A percentile compares a stretch with the other conserved stretches of the same genome.
Evolutionary conservation across 2,113 vertebrate genomes (phyloP).

Genomic region (Madoqua kirkii): DNA sequence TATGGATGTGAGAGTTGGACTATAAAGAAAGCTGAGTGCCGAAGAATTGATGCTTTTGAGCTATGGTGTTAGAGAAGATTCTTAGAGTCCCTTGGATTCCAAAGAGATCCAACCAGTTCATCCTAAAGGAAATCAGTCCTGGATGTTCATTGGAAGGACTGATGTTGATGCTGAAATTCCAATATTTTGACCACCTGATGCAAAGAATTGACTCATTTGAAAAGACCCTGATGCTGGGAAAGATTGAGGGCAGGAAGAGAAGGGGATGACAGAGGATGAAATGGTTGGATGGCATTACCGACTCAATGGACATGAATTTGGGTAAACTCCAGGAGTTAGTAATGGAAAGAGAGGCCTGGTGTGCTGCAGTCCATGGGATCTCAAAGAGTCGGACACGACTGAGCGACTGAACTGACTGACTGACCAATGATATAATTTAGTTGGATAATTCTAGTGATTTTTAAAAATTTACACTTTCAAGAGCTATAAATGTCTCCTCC

Average conservation of each 20-base stretch:
- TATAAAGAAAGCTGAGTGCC: fast-evolving
- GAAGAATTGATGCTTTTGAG: neutral
- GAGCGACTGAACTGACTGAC: neutral
- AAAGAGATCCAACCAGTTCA: neutral
- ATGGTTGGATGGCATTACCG: neutral
- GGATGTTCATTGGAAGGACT: neutral
- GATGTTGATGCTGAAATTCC: neutral
- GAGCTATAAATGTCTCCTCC: neutral
- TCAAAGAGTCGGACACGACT: fast-evolving
- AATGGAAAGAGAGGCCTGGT: neutral
- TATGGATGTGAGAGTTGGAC: neutral
- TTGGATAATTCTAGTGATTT: neutral
- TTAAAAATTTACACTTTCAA: neutral
- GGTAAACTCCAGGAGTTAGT: neutral
- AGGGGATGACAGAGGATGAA: neutral
- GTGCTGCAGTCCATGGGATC: neutral
- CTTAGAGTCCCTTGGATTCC: neutral
- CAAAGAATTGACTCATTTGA: neutral
- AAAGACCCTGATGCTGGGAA: neutral
- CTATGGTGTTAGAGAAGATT: neutral
- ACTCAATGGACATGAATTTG: neutral
- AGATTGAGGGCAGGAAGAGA: neutral
- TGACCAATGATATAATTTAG: neutral
- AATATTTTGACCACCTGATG: neutral
- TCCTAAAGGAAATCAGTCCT: neutral